Base-by-base conservation (phyloP, 2,113 vertebrate species). In the Cygnus atratus region DNA sequence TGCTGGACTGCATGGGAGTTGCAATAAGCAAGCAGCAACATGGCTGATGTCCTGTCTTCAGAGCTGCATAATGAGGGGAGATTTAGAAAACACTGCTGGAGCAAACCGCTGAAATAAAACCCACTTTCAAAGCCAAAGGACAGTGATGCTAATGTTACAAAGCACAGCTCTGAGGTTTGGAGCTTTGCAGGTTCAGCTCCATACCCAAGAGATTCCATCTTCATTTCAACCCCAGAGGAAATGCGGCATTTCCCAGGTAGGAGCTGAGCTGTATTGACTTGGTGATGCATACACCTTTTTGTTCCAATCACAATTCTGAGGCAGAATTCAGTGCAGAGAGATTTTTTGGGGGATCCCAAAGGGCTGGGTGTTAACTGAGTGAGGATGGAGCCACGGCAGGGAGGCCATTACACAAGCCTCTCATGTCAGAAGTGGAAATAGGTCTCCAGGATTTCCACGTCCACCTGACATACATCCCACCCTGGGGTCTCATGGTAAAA, bases 1-100 rank as follows among this genome's bases (percentile, higher is more conserved):
- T 96, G 66, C 96, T 5, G 52, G 97, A 95, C 97, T 97, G 98
- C 97, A 98, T 97, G 97, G 97, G 96, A 98, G 98, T 94, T 90
- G 96, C 97, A 97, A 96, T 95, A 96, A 96, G 96, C 97, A 93
- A 95, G 96, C 86, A 96, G 94, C 95, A 97, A 79, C 96, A 77
- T 89, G 93, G 95, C 95, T 96, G 95, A 90, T 95, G 96, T 95
- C 97, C 96, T 92, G 90, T 68, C 95, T 93, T 91, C 79, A 93
- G 93, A 96, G 96, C 95, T 89, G 95, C 93, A 28, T 75, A 97
- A 96, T 26, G 11, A 95, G 93, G 94, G 72, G 93, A 93, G 96
- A 93, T 89, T 97, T 92, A 91, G 96, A 97, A 97, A 98, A 96
- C 28, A 16, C 46, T 54, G 75, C 82, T 92, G 93, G 93, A n/a